A percentile compares a stretch with the other conserved stretches of the same genome.
Evolutionary conservation across 2,113 vertebrate species (phyloP).

Genomic region (Murina feae): DNA sequence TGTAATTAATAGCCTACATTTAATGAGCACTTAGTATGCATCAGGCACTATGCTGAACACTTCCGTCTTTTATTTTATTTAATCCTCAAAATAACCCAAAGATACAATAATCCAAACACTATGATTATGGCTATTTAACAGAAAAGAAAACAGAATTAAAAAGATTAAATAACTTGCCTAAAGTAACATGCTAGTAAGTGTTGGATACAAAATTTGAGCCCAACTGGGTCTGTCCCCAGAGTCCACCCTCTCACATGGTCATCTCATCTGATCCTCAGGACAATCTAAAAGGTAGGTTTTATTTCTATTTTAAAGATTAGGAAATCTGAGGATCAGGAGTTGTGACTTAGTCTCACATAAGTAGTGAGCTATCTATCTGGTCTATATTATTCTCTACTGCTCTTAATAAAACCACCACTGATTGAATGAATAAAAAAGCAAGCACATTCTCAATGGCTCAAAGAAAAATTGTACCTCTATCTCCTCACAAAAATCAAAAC

Average conservation of each 20-base stretch:
- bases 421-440: constrained; percentile 39
- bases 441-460: neutral
- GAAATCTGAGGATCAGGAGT: constrained; percentile 21
- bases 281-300: neutral
- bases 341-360: constrained; percentile 21
- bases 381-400: neutral
- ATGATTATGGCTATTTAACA: constrained; percentile 43
- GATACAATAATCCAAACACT: constrained; percentile 30
- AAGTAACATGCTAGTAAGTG: neutral
- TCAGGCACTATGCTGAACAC: neutral
- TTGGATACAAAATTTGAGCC: neutral
- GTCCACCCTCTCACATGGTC: neutral
- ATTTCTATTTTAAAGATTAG: constrained; percentile 39
- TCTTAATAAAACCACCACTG: neutral
- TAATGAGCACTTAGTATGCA: constrained; percentile 39
- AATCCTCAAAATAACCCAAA: constrained; percentile 48
- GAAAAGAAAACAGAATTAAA: constrained; percentile 48
- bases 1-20: constrained; percentile 53
- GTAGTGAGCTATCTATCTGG: neutral
- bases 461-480: neutral
- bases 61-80: constrained; percentile 32
- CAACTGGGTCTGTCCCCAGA: neutral
- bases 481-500: neutral
- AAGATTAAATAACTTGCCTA: constrained; percentile 41
- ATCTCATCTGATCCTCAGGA: neutral